These are phyloP conservation scores for Philereme vetulata DNA, from an alignment of 2,888 invertebrate genomes.

Conservation along the genomic window DNA sequence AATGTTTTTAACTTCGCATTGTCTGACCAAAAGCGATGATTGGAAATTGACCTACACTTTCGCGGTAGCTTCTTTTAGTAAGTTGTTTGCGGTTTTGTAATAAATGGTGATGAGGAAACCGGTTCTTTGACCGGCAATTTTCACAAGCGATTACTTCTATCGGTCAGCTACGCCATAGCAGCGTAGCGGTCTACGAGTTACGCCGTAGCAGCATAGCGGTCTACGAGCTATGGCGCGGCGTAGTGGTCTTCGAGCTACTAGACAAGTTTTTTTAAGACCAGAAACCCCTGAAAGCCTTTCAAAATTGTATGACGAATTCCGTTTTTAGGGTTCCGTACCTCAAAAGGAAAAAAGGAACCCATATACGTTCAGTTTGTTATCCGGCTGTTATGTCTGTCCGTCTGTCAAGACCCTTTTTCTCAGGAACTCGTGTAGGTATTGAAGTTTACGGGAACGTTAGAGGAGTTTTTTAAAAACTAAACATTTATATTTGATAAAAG, in stretches of 20 bases:
- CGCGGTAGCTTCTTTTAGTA: slow-evolving; percentile 29
- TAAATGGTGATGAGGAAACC: slow-evolving; percentile 40
- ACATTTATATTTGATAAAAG: too few relatives aligned
- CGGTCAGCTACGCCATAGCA: slow-evolving; percentile 24
- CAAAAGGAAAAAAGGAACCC: too few relatives aligned
- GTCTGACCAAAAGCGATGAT: not conserved
- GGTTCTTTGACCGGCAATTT: slow-evolving; percentile 36
- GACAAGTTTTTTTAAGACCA: not conserved
- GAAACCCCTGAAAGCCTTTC: too few relatives aligned
- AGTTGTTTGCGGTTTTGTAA: slow-evolving; percentile 39
- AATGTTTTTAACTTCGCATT: too few relatives aligned
- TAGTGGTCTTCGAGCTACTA: slow-evolving; percentile 4
- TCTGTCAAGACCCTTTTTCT: too few relatives aligned
- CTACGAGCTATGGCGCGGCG: not conserved
- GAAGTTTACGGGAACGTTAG: too few relatives aligned
- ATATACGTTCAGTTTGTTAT: too few relatives aligned
- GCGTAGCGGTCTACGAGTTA: slow-evolving; percentile 16
- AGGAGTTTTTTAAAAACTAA: too few relatives aligned
- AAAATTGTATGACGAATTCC: too few relatives aligned
- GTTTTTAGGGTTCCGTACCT: too few relatives aligned
- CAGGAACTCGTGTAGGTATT: too few relatives aligned
- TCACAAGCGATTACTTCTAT: slow-evolving; percentile 27
- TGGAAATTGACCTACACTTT: slow-evolving; percentile 14
- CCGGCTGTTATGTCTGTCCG: too few relatives aligned
- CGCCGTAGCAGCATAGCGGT: slow-evolving; percentile 19